Percentiles rank a stretch among this genome's conserved stretches.
These are phyloP conservation scores for Drosophila rufa DNA, from an alignment of 1,140 invertebrate genomes.

Conservation along the genomic window DNA sequence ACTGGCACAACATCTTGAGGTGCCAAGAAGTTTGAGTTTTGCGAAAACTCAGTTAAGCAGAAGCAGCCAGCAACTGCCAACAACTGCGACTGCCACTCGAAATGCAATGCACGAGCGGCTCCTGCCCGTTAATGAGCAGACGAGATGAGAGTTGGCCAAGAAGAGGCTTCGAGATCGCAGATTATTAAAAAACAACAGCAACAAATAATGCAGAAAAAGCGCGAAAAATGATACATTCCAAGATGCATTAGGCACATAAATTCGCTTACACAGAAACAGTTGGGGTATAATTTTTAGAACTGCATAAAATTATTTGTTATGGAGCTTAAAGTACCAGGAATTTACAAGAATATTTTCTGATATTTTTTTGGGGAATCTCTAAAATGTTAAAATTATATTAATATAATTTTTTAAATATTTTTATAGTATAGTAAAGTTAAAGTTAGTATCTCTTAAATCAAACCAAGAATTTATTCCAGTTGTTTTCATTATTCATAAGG, in stretches of 20 bases:
- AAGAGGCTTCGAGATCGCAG: constrained; percentile 42
- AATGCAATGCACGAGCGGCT: constrained; percentile 53
- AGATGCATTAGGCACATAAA: constrained; percentile 8
- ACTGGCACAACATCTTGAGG: constrained; percentile 44
- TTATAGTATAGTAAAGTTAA: no score
- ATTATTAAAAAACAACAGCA: constrained; percentile 38
- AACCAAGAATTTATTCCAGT: no score
- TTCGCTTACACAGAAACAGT: neutral
- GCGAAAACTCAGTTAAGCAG: constrained; percentile 42
- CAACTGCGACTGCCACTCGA: constrained; percentile 21
- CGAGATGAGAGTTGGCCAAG: constrained; percentile 44
- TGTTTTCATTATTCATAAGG: neutral
- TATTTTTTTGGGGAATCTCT: no score
- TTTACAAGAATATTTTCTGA: neutral
- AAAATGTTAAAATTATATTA: no score
- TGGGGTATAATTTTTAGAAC: neutral
- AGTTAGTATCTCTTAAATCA: no score
- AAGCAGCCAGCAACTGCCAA: constrained; percentile 18
- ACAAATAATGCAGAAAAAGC: constrained; percentile 7
- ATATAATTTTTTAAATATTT: no score
- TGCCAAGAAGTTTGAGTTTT: constrained; percentile 58
- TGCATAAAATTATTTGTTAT: neutral
- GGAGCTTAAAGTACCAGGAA: rapidly evolving
- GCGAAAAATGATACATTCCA: constrained; percentile 25
- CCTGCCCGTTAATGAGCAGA: constrained; percentile 50